phyloP scores from a whole-genome alignment of 23 tunicate genomes.

The Aplidium turbinatum region DNA sequence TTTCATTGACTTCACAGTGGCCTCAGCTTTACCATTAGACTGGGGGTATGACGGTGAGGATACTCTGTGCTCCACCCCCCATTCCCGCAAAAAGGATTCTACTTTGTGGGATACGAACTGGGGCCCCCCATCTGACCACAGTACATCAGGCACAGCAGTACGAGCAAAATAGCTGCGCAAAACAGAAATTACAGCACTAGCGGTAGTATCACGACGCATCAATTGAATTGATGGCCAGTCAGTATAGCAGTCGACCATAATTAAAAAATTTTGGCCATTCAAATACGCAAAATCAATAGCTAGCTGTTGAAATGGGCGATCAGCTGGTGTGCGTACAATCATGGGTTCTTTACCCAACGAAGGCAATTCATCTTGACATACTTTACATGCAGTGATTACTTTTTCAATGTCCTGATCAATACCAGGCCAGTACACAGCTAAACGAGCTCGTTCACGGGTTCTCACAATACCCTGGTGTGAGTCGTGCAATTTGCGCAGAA shows the following conservation, averaged over 20 bases:
- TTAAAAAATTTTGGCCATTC: background rate
- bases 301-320: conserved; percentile 18
- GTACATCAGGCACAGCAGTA: conserved; percentile 19
- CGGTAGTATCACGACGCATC: background rate
- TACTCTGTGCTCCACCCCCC: conserved; percentile 15
- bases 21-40: conserved; percentile 15
- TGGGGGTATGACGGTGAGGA: conserved; percentile 14
- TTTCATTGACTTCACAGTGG: too few relatives aligned
- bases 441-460: conserved; percentile 12
- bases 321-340: background rate
- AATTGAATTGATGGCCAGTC: conserved; percentile 3
- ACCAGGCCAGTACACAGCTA: conserved; percentile 12
- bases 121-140: conserved; percentile 19
- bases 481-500: background rate
- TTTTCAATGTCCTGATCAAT: conserved; percentile 13
- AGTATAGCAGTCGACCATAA: background rate
- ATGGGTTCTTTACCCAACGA: conserved; percentile 8
- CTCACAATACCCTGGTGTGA: conserved; percentile 8
- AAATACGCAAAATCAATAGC: conserved; percentile 14
- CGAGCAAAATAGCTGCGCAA: conserved; percentile 8
- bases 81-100: background rate
- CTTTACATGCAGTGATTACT: background rate
- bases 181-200: background rate
- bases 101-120: conserved; percentile 4
- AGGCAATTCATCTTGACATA: conserved; percentile 9